Evolutionary conservation across 2,797 vertebrate genomes (phyloP).

Genomic region (Lates japonicus): DNA sequence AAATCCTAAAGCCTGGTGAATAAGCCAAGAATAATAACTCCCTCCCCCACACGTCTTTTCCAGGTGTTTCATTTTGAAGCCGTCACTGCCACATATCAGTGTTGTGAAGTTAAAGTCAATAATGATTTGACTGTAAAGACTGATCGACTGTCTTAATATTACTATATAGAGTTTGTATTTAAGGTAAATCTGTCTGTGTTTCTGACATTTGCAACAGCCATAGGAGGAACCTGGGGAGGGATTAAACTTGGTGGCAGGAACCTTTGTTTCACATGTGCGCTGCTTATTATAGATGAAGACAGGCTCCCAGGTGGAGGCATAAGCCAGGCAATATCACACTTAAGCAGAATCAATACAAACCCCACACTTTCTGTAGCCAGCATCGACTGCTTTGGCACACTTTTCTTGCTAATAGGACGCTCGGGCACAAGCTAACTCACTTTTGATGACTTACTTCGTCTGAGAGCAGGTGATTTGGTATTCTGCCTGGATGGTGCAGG

Average conservation of each 20-base stretch:
- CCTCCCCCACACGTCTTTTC: not conserved
- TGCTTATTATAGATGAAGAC: slow-evolving; percentile 54
- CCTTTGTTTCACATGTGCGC: slow-evolving; percentile 30
- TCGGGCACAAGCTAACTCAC: slow-evolving; percentile 32
- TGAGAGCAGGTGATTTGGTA: slow-evolving; percentile 61
- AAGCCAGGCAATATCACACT: slow-evolving; percentile 65
- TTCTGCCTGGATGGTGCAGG: slow-evolving; percentile 48
- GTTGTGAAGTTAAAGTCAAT: not conserved
- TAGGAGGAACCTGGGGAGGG: slow-evolving; percentile 28
- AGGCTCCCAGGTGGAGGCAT: slow-evolving; percentile 19
- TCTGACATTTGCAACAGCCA: slow-evolving; percentile 19
- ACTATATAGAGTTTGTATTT: slow-evolving; percentile 4
- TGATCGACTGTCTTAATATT: not conserved
- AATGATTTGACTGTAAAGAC: not conserved
- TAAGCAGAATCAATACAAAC: slow-evolving; percentile 71
- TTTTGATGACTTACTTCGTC: slow-evolving; percentile 59
- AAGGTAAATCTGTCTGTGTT: slow-evolving; percentile 1
- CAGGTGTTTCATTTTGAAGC: slow-evolving; percentile 11
- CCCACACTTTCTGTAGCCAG: slow-evolving; percentile 23
- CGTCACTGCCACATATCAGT: not conserved
- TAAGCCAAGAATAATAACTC: not conserved
- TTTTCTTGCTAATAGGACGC: slow-evolving; percentile 34
- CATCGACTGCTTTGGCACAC: slow-evolving; percentile 53
- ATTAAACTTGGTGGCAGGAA: slow-evolving; percentile 38
- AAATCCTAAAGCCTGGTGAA: not conserved